Base-by-base conservation (phyloP, 1,140 invertebrate species). In the Adelges cooleyi region DNA sequence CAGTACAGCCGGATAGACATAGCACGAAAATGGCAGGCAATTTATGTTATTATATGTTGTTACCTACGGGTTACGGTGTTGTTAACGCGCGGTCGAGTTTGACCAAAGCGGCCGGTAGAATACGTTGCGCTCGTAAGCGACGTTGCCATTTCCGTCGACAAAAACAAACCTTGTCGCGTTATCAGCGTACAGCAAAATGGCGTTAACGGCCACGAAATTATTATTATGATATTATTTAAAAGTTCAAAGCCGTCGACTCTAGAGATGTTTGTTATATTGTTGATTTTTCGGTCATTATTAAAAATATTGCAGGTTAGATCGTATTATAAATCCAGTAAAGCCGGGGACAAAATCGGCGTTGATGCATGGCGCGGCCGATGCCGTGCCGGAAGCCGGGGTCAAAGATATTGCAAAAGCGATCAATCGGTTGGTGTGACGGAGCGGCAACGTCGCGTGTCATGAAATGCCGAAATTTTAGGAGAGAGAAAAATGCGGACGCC, bases 401-500 rank as follows among this genome's bases (percentile, higher is more conserved):
- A 62, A 62, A 62, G 56, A 62, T 17, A 25, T 62, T 62, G 17
- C 13, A 62, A 23, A 62, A 29, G 29, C 17, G 42, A 62, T 48
- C 40, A 62, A 48, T 62, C 40, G 40, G 40, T 62, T 46, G 23
- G 33, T 42, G 20, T 33, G 38, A 46, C 29, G 11, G 11, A 15
- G 13, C 25, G 56, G 46, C 56, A 62, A 62, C 56, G 42, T 15
- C 17, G 56, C 42, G 25, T 48, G n/a, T 48, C 42, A 25, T 48
- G 56, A 62, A 48, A 62, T 62, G 56, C 56, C 56, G 56, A 62
- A 62, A 48, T 48, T 62, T 62, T 62, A 62, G 56, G 56, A 62
- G 56, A 62, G 56, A 62, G 56, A 62, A 59, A 59, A 59, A 62
- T 62, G 56, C 56, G 56, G 56, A 48, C 56, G 56, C 56, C 56